Evolutionary conservation across 1,140 invertebrate genomes (phyloP).

Genomic region (Leptinotarsa undecemlineata): DNA sequence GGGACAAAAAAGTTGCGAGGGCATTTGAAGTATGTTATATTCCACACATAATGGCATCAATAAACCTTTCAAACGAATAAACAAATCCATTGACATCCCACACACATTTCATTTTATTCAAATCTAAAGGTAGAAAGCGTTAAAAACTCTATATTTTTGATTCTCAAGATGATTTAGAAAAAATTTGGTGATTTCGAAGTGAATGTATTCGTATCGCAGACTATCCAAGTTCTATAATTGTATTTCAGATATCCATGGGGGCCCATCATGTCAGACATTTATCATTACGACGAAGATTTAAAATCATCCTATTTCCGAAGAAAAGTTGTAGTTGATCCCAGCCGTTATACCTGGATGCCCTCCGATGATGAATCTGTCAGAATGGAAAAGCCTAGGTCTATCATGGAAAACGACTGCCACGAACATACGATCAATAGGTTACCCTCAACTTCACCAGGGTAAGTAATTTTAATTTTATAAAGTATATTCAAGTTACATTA

Average conservation of each 20-base stretch:
- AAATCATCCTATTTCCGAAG: conserved; percentile 77
- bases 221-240: no score
- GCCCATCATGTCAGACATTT: conserved; percentile 60
- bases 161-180: no score
- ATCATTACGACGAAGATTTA: conserved; percentile 68
- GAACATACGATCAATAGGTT: conserved; percentile 38
- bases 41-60: no score
- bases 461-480: conserved; percentile 19
- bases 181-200: no score
- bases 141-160: no score
- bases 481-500: not conserved
- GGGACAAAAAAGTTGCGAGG: no score
- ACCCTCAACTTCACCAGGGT: conserved; percentile 42
- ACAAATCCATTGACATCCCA: no score
- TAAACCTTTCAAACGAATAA: no score
- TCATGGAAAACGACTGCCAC: conserved; percentile 48
- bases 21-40: no score
- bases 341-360: conserved; percentile 74
- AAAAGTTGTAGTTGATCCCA: conserved; percentile 75
- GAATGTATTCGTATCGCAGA: no score
- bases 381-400: conserved; percentile 69
- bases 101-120: no score
- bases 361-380: conserved; percentile 73
- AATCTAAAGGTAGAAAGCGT: no score
- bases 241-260: conserved; percentile 60